Evolutionary conservation across 2,797 vertebrate species (phyloP).

Genomic region (Naso thynnoides): DNA sequence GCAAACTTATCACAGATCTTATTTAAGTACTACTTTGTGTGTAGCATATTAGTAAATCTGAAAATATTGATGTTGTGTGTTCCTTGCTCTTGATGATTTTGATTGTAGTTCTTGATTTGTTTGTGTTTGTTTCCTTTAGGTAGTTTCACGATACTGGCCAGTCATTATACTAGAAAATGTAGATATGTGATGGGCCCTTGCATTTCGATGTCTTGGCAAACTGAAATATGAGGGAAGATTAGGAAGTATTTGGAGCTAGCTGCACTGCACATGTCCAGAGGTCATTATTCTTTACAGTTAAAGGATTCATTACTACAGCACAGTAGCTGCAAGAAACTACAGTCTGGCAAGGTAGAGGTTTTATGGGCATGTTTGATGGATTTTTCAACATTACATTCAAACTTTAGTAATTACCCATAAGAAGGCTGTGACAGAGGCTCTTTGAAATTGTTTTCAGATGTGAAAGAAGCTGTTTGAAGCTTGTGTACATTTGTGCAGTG

Average conservation of each 20-base stretch:
- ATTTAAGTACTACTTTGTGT: conserved; percentile 50
- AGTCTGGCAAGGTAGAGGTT: conserved; percentile 23
- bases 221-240: conserved; percentile 46
- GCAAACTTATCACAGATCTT: conserved; percentile 55
- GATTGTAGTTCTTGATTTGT: conserved; percentile 71
- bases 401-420: conserved; percentile 24
- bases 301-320: background rate
- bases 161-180: conserved; percentile 49
- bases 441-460: conserved; percentile 21
- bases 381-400: conserved; percentile 30
- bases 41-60: conserved; percentile 46
- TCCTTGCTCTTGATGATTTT: conserved; percentile 62
- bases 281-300: background rate
- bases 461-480: conserved; percentile 47
- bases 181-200: conserved; percentile 38
- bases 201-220: conserved; percentile 50
- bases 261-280: conserved; percentile 75
- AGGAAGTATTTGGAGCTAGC: conserved; percentile 78
- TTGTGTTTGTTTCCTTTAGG: conserved; percentile 55
- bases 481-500: conserved; percentile 75
- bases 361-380: conserved; percentile 31
- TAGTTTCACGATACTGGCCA: conserved; percentile 37
- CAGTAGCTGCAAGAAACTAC: conserved; percentile 1
- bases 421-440: conserved; percentile 26
- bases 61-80: conserved; percentile 70